Percentiles rank a stretch among this genome's conserved stretches.
phyloP scores from a whole-genome alignment of 2,888 invertebrate species.

The Epistrophe eligans region DNA sequence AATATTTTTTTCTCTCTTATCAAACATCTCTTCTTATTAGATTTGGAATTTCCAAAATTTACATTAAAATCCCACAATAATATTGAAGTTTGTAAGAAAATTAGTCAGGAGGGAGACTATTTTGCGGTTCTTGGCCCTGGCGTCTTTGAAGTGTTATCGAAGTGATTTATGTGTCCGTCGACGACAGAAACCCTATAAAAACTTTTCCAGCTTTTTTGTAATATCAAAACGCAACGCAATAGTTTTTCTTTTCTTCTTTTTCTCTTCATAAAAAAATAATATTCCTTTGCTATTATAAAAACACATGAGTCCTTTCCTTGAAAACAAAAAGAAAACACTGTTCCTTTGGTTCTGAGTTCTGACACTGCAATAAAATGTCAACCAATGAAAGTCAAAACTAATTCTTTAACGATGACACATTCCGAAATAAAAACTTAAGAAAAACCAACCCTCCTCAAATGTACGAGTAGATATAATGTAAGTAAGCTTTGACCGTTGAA shows the following conservation, averaged over 20 bases:
- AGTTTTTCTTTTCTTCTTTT: not conserved
- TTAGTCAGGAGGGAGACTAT: not conserved
- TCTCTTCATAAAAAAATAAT: not conserved
- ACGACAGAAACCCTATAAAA: conserved; percentile 64
- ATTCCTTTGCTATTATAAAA: conserved; percentile 34
- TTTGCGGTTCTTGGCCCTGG: not conserved
- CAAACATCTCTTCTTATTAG: too few relatives aligned
- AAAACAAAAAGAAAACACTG: not conserved
- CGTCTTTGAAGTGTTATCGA: conserved; percentile 53
- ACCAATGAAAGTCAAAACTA: conserved; percentile 48
- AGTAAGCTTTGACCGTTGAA: conserved; percentile 52
- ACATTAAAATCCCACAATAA: not conserved
- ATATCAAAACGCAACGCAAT: conserved; percentile 11
- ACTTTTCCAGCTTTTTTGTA: conserved; percentile 36
- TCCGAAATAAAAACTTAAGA: conserved; percentile 6
- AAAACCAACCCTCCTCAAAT: not conserved
- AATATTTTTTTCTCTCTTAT: too few relatives aligned
- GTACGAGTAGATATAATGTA: too few relatives aligned
- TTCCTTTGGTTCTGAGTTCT: conserved; percentile 8
- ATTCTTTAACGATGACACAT: conserved; percentile 58
- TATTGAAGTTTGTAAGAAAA: not conserved
- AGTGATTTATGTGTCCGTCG: conserved; percentile 58
- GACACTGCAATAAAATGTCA: conserved; percentile 29
- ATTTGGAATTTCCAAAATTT: not conserved
- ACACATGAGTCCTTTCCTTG: too few relatives aligned